Conservation (phyloP, 2,113 vertebrate genomes). For the Albula glossodonta region DNA sequence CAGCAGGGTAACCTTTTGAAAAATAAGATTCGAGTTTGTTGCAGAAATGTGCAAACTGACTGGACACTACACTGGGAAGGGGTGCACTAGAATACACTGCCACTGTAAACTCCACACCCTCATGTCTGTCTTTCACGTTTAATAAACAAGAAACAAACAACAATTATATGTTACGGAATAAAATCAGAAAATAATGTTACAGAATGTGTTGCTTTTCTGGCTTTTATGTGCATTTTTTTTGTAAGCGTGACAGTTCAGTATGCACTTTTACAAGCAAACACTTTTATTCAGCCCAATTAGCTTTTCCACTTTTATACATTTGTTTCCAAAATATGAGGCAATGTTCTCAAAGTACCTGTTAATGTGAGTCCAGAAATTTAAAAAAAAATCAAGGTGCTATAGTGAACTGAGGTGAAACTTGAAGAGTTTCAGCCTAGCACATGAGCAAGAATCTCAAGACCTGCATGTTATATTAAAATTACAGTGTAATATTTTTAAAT, state of each 20-base stretch:
- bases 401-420: too few species aligned
- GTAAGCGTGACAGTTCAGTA: neutral
- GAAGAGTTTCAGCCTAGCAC: too few species aligned
- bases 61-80: neutral
- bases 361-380: too few species aligned
- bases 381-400: too few species aligned
- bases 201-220: neutral
- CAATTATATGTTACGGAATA: conserved; percentile 4
- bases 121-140: neutral
- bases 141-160: neutral
- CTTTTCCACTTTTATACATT: too few species aligned
- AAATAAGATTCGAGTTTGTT: neutral
- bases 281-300: neutral
- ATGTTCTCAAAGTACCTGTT: too few species aligned
- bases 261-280: neutral
- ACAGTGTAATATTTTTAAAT: too few species aligned
- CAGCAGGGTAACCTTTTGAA: neutral
- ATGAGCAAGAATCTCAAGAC: too few species aligned
- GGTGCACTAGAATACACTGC: neutral
- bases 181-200: neutral
- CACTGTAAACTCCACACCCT: neutral
- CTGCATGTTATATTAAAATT: too few species aligned
- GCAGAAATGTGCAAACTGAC: neutral
- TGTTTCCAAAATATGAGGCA: too few species aligned
- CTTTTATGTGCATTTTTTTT: neutral